phyloP scores from a whole-genome alignment of 2,888 invertebrate genomes.

The Papilio gigon region DNA sequence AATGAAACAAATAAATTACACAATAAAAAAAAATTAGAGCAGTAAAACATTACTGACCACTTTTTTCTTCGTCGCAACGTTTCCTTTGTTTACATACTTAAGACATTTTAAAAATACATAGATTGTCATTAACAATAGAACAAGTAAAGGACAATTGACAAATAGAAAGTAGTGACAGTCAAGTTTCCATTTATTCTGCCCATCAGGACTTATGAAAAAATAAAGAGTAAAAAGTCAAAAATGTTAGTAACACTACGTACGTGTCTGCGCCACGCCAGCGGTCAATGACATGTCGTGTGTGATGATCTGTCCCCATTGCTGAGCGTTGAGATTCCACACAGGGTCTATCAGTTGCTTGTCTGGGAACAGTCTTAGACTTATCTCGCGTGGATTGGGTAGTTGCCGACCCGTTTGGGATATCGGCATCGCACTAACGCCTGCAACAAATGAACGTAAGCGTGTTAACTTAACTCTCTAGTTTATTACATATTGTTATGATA shows the following conservation, averaged over 20 bases:
- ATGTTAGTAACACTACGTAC: conserved; percentile 79
- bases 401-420: conserved; percentile 84
- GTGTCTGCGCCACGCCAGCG: conserved; percentile 87
- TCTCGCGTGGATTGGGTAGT: conserved; percentile 86
- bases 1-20: too few relatives aligned
- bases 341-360: conserved; percentile 87
- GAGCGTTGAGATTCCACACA: conserved; percentile 87
- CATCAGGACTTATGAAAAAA: background rate
- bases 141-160: too few relatives aligned
- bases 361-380: conserved; percentile 87
- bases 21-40: too few relatives aligned
- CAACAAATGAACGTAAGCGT: conserved; percentile 41
- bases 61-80: too few relatives aligned
- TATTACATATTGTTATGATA: too few relatives aligned
- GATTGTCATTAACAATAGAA: too few relatives aligned
- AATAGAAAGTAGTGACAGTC: too few relatives aligned
- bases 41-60: too few relatives aligned
- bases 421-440: conserved; percentile 86
- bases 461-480: too few relatives aligned
- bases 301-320: conserved; percentile 91
- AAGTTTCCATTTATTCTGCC: too few relatives aligned
- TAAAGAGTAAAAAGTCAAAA: background rate
- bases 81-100: too few relatives aligned
- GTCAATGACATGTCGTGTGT: conserved; percentile 91
- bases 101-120: too few relatives aligned